Conservation (phyloP, 1,140 invertebrate genomes). For the Bombus superbus region DNA sequence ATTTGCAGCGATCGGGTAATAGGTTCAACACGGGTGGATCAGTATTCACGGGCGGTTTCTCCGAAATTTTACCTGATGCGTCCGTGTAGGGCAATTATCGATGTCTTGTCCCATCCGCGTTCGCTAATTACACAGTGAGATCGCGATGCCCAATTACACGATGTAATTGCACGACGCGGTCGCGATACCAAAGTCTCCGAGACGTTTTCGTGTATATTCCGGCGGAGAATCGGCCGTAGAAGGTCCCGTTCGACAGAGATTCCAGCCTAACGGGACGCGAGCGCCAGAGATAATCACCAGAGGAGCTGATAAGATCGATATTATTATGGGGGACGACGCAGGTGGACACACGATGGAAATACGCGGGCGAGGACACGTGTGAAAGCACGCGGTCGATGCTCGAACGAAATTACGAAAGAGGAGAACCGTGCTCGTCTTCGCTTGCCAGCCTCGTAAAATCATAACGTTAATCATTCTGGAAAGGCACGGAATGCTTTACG, state of each 20-base stretch:
- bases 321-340: conserved; percentile 51
- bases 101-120: background rate
- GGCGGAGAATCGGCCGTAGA: conserved; percentile 22
- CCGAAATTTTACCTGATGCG: conserved; percentile 12
- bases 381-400: conserved; percentile 44
- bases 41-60: conserved; percentile 10
- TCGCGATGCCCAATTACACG: conserved; percentile 54
- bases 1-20: background rate
- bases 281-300: conserved; percentile 56
- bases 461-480: conserved; percentile 54
- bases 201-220: conserved; percentile 40
- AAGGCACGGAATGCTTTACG: conserved; percentile 21
- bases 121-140: conserved; percentile 47
- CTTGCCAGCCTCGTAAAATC: conserved; percentile 49
- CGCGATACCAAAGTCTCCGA: background rate
- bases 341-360: conserved; percentile 56
- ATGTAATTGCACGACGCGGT: conserved; percentile 49
- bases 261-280: conserved; percentile 64
- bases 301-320: conserved; percentile 66
- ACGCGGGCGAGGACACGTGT: conserved; percentile 59
- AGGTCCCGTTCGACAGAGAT: conserved; percentile 55
- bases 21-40: background rate
- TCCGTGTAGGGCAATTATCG: conserved; percentile 25
- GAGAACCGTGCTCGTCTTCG: conserved; percentile 10
- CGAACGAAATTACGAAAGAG: conserved; percentile 58